Evolutionary conservation across 2,888 invertebrate species (phyloP), one percentile per base, ranked within the genome.

Genomic region (Emmelina monodactyla): DNA sequence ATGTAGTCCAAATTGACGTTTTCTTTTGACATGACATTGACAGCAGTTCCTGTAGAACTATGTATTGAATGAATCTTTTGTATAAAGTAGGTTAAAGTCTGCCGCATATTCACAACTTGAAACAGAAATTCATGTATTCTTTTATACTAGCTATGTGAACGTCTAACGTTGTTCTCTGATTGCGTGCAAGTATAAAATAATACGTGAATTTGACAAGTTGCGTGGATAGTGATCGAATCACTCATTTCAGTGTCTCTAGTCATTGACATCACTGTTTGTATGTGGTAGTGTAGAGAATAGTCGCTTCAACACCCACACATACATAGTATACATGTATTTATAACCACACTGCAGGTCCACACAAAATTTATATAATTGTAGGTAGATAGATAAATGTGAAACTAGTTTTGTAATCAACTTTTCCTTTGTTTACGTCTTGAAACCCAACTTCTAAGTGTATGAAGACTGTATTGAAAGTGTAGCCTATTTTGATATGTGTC

Each of bases 61-160:
- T 34, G 28, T 22, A 42, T 47, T 53, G 42, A 57, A 60, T 55
- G 49, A 53, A 57, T 59, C 63, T 58, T 64, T 64, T 79, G 76
- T 79, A 79, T 71, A 78, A 79, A 78, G 75, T 79, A 79, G 75
- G 67, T 62, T 73, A 69, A 66, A 56, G 58, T 60, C 14, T n/a
- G 29, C 14, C 3, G 14, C 19, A 19, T 19, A n/a, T n/a, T n/a
- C n/a, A n/a, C n/a, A n/a, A n/a, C n/a, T n/a, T n/a, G n/a, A n/a
- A n/a, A n/a, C n/a, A n/a, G n/a, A n/a, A n/a, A n/a, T n/a, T n/a
- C n/a, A n/a, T n/a, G n/a, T n/a, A n/a, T n/a, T n/a, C n/a, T n/a
- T n/a, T n/a, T n/a, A n/a, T n/a, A n/a, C n/a, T n/a, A n/a, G n/a
- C n/a, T n/a, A n/a, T n/a, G n/a, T n/a, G n/a, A n/a, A n/a, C n/a